Evolutionary conservation across 2,888 invertebrate genomes (phyloP).

Genomic region (Drymonia ruficornis): DNA sequence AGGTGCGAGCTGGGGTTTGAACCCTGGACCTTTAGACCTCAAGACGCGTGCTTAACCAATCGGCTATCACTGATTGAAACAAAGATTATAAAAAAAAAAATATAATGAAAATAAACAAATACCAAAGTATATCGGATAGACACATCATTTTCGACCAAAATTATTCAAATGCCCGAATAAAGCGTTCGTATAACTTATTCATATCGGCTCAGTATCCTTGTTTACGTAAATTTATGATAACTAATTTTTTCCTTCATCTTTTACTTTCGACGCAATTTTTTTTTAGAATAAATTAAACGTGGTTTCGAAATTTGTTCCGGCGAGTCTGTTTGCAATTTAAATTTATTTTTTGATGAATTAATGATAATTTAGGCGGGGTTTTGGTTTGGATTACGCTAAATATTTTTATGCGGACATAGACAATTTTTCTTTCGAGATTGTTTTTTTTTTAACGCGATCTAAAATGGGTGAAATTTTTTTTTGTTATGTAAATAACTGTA

Average conservation of each 20-base stretch:
- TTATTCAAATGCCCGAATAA: conserved; percentile 22
- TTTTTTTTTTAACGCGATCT: too few species aligned
- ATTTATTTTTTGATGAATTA: conserved; percentile 25
- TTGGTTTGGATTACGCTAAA: conserved; percentile 7
- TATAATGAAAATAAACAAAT: too few species aligned
- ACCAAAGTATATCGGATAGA: too few species aligned
- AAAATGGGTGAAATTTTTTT: too few species aligned
- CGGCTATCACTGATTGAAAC: too few species aligned
- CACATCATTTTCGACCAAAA: background rate
- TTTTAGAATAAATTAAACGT: conserved; percentile 42
- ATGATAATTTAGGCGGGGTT: conserved; percentile 26
- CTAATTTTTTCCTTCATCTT: conserved; percentile 44
- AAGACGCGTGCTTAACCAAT: too few species aligned
- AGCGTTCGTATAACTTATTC: conserved; percentile 42
- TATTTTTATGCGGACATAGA: background rate
- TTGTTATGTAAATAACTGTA: too few species aligned
- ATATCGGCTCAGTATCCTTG: conserved; percentile 38
- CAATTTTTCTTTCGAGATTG: background rate
- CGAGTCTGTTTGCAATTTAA: conserved; percentile 31
- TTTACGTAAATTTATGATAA: conserved; percentile 56
- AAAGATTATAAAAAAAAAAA: too few species aligned
- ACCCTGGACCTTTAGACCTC: too few species aligned
- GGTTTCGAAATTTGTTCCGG: conserved; percentile 10
- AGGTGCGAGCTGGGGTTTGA: too few species aligned
- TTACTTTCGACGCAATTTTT: conserved; percentile 19